Evolutionary conservation across 2,888 invertebrate genomes (phyloP).

Genomic region (Hylaea fasciaria): DNA sequence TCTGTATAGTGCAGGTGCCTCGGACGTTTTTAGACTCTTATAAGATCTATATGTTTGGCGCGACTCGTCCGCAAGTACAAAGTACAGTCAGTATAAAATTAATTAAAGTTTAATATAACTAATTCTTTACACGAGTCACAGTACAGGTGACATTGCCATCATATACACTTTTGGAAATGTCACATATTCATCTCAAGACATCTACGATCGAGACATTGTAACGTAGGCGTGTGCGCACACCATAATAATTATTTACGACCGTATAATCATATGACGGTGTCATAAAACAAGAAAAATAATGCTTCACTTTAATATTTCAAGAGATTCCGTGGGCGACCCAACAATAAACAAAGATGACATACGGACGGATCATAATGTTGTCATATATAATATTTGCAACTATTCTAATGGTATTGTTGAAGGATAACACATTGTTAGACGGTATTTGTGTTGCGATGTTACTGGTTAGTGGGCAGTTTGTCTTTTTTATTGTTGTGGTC

Average conservation of each 20-base stretch:
- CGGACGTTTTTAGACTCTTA: too few relatives aligned
- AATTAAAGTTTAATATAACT: too few relatives aligned
- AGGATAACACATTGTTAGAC: slow-evolving; percentile 25
- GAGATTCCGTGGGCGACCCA: slow-evolving; percentile 44
- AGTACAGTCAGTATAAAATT: too few relatives aligned
- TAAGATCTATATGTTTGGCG: too few relatives aligned
- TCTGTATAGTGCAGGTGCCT: too few relatives aligned
- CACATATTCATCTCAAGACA: neutral
- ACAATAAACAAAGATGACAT: slow-evolving; percentile 44
- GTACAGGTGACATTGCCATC: too few relatives aligned
- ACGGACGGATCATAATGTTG: slow-evolving; percentile 24
- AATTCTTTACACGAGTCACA: too few relatives aligned
- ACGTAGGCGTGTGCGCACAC: slow-evolving; percentile 31
- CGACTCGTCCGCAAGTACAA: too few relatives aligned
- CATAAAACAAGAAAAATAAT: slow-evolving; percentile 63
- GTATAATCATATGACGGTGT: slow-evolving; percentile 55
- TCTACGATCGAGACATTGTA: neutral
- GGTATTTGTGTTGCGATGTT: slow-evolving; percentile 14
- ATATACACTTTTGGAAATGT: neutral
- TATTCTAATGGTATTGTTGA: slow-evolving; percentile 22
- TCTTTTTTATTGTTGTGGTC: slow-evolving; percentile 26
- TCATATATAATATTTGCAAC: slow-evolving; percentile 10
- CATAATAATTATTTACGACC: slow-evolving; percentile 61
- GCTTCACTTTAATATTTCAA: slow-evolving; percentile 55
- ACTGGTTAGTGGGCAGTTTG: slow-evolving; percentile 18